phyloP scores from a whole-genome alignment of 2,888 invertebrate species.

The Macaria liturata region DNA sequence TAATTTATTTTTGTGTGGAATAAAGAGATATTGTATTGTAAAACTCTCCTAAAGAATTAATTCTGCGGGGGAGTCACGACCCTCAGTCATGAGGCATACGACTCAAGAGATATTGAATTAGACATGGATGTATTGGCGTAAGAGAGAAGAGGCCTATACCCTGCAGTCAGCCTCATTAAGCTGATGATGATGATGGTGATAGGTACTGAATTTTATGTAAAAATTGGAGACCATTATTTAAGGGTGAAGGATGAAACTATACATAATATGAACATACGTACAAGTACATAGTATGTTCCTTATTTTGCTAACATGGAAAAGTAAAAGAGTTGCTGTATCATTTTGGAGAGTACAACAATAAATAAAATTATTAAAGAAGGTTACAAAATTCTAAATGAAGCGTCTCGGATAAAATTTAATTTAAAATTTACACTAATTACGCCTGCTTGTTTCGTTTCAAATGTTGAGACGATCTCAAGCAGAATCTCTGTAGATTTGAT shows the following conservation, averaged over 20 bases:
- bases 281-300: too few species aligned
- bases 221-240: too few species aligned
- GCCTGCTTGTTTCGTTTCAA: constrained; percentile 1
- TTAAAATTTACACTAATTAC: constrained; percentile 20
- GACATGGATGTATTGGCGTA: neutral
- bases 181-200: neutral
- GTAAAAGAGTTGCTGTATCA: neutral
- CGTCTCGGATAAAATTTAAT: constrained; percentile 21
- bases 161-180: neutral
- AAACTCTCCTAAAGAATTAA: too few species aligned
- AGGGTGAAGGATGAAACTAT: too few species aligned
- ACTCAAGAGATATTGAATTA: neutral
- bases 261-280: too few species aligned
- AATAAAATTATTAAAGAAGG: neutral
- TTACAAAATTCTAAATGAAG: neutral
- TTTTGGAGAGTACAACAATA: too few species aligned
- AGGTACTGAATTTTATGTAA: too few species aligned
- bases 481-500: constrained; percentile 3
- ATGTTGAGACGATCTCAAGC: constrained; percentile 5
- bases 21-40: too few species aligned
- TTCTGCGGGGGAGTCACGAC: too few species aligned
- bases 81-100: too few species aligned
- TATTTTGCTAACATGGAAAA: neutral
- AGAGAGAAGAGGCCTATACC: neutral
- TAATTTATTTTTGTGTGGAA: too few species aligned